Evolutionary conservation across 2,888 invertebrate genomes (phyloP).

Genomic region (Plemyria rubiginata): DNA sequence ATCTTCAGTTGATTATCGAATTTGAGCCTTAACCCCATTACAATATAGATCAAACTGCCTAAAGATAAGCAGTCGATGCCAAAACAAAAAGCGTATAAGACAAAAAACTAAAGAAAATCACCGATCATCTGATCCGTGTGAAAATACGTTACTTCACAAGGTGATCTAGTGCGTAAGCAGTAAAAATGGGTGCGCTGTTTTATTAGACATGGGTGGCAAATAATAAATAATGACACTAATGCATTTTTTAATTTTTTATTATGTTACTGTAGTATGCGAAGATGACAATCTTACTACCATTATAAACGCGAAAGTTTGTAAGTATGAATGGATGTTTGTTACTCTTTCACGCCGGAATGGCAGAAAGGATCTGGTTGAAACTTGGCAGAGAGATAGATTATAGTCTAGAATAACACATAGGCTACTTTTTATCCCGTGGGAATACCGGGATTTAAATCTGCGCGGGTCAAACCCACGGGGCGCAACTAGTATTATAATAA

Average conservation of each 20-base stretch:
- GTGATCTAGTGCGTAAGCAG: constrained; percentile 63
- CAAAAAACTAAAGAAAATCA: constrained; percentile 54
- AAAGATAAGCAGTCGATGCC: neutral
- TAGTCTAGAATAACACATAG: too few species aligned
- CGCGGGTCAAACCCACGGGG: too few species aligned
- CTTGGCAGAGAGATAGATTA: too few species aligned
- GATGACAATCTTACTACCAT: too few species aligned
- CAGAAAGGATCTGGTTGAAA: too few species aligned
- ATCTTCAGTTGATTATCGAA: neutral
- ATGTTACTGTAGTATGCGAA: constrained; percentile 5
- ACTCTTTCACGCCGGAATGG: too few species aligned
- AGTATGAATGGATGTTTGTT: too few species aligned
- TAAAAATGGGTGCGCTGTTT: constrained; percentile 46
- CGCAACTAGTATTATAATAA: too few species aligned
- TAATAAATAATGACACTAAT: constrained; percentile 7
- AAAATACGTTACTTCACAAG: constrained; percentile 77
- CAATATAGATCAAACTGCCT: constrained; percentile 17
- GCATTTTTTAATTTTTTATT: neutral
- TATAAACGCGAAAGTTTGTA: too few species aligned
- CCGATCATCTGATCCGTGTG: constrained; percentile 65
- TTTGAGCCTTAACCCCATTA: constrained; percentile 6
- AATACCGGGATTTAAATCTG: too few species aligned
- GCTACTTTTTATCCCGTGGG: too few species aligned
- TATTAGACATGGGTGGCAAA: constrained; percentile 10
- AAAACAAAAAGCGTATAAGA: constrained; percentile 28